Conservation (phyloP, 2,797 vertebrate species). For the Odontamblyopus lacepedii region DNA sequence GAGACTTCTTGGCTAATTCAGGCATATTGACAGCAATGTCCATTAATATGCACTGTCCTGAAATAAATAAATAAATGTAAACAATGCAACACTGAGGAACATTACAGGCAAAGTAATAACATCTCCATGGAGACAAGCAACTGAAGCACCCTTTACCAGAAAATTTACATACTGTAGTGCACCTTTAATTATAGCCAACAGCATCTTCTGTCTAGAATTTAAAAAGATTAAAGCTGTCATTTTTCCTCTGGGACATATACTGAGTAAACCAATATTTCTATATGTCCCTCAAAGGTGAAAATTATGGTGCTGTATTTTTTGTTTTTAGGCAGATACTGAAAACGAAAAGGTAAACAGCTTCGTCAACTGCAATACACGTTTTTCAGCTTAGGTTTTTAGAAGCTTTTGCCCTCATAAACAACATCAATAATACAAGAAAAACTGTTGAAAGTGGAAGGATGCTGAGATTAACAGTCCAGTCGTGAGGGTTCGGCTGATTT, state of each 20-base stretch:
- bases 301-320: neutral
- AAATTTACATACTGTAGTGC: too few species aligned
- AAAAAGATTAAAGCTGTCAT: too few species aligned
- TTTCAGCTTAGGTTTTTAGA: neutral
- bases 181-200: too few species aligned
- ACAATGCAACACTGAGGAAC: too few species aligned
- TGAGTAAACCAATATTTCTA: neutral
- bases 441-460: neutral
- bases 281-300: neutral
- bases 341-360: neutral
- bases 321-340: neutral
- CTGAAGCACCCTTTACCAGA: too few species aligned
- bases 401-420: neutral
- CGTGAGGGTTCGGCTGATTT: conserved; percentile 5
- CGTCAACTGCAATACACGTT: neutral
- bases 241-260: neutral
- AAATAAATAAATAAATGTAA: too few species aligned
- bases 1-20: too few species aligned
- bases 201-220: too few species aligned
- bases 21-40: too few species aligned
- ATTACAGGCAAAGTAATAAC: too few species aligned
- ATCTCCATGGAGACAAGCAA: too few species aligned
- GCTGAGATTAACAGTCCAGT: conserved; percentile 1
- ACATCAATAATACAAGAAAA: conserved; percentile 3
- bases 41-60: too few species aligned